Percentiles rank a stretch among this genome's conserved stretches.
Evolutionary conservation across 2,113 vertebrate genomes (phyloP).

Genomic region (Bufo gargarizans): DNA sequence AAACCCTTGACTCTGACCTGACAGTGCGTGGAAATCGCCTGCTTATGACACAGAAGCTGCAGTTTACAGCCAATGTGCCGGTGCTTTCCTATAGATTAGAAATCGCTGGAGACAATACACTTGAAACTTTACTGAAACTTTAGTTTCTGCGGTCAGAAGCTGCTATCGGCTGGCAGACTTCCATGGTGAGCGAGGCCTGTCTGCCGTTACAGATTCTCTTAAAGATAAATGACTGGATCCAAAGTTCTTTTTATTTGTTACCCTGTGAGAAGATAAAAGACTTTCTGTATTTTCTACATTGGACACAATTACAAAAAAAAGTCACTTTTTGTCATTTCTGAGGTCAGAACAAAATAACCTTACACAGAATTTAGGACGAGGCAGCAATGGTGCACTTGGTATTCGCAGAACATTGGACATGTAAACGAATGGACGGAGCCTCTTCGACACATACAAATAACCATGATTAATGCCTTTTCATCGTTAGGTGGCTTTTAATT

Average conservation of each 20-base stretch:
- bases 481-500: slow-evolving; percentile 1
- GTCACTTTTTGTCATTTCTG: background rate
- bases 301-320: background rate
- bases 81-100: background rate
- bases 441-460: background rate
- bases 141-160: background rate
- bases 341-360: background rate
- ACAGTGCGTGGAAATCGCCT: background rate
- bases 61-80: background rate
- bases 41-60: background rate
- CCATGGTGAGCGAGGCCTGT: background rate
- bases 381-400: no score
- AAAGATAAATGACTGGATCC: background rate
- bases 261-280: slow-evolving; percentile 3
- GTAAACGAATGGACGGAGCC: background rate
- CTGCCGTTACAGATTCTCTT: background rate
- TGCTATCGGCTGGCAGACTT: background rate
- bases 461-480: slow-evolving; percentile 2
- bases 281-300: background rate
- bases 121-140: background rate
- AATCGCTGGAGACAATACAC: background rate
- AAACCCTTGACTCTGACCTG: background rate
- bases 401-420: background rate
- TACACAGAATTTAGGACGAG: background rate
- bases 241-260: background rate